Conservation (phyloP, 2,888 invertebrate species). For the Sarcophaga caerulescens region DNA sequence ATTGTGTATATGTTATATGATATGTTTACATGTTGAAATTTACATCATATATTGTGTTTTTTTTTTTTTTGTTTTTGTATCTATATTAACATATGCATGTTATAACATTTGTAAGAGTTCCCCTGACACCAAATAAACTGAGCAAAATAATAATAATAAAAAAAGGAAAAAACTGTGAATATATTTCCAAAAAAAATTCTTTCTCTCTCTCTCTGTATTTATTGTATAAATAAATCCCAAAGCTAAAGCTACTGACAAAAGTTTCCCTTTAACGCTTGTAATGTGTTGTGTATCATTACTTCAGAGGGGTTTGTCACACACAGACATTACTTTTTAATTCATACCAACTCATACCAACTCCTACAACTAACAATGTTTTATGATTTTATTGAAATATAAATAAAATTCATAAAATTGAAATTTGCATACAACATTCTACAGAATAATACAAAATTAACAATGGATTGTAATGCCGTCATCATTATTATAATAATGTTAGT, state of each 20-base stretch:
- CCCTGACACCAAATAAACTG: slow-evolving; percentile 6
- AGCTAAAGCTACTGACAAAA: slow-evolving; percentile 13
- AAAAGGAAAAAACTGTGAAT: background rate
- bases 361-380: background rate
- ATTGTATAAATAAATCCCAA: slow-evolving; percentile 38
- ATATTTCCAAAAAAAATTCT: slow-evolving; percentile 13
- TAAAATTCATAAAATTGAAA: background rate
- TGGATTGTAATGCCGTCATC: slow-evolving; percentile 24
- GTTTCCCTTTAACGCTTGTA: slow-evolving; percentile 29
- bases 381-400: slow-evolving; percentile 5
- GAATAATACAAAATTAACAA: slow-evolving; percentile 37
- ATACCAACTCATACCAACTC: background rate
- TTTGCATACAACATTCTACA: slow-evolving; percentile 19
- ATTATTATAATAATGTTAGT: slow-evolving; percentile 8
- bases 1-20: background rate
- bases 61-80: slow-evolving; percentile 9
- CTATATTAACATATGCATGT: slow-evolving; percentile 40
- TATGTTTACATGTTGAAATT: background rate
- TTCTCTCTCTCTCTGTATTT: slow-evolving; percentile 19
- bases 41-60: slow-evolving; percentile 14
- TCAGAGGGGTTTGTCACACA: slow-evolving; percentile 12
- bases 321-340: background rate
- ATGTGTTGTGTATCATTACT: slow-evolving; percentile 32
- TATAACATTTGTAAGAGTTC: slow-evolving; percentile 44
- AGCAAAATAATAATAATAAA: background rate